These are phyloP conservation scores for Corella eumyota DNA, from an alignment of 23 tunicate genomes.

Conservation along the genomic window DNA sequence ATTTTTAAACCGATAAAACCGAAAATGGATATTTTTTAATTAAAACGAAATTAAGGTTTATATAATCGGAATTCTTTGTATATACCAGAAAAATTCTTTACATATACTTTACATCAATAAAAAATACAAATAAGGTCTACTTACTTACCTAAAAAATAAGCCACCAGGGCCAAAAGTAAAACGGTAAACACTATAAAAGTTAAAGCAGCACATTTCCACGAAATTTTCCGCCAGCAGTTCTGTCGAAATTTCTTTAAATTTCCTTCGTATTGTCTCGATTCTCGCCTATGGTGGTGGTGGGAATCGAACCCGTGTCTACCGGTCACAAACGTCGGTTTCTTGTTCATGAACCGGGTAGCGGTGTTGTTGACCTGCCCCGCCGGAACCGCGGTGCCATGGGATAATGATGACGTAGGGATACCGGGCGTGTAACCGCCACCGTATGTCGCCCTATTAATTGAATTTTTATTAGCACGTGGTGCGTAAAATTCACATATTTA, in stretches of 20 bases:
- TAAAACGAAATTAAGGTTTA: too few relatives aligned
- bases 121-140: too few relatives aligned
- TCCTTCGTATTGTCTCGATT: conserved; percentile 17
- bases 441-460: conserved; percentile 10
- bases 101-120: too few relatives aligned
- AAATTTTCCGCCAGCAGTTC: conserved; percentile 13
- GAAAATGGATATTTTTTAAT: too few relatives aligned
- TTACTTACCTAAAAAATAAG: conserved; percentile 67
- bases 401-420: conserved; percentile 9
- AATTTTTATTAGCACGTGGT: too few relatives aligned
- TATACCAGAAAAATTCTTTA: too few relatives aligned
- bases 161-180: conserved; percentile 44
- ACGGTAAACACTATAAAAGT: conserved; percentile 21
- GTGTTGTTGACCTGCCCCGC: conserved; percentile 20
- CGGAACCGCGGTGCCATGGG: conserved; percentile 6
- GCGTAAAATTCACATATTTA: too few relatives aligned
- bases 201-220: conserved; percentile 65
- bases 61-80: too few relatives aligned
- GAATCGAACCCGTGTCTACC: conserved; percentile 19
- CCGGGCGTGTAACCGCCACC: conserved; percentile 19
- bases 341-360: conserved; percentile 65
- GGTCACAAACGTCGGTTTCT: conserved; percentile 32
- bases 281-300: conserved; percentile 16
- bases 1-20: too few relatives aligned
- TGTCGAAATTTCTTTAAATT: conserved; percentile 17